These are phyloP conservation scores for Pristionchus fissidentatus DNA, from an alignment of 2,888 invertebrate genomes.

Conservation along the genomic window DNA sequence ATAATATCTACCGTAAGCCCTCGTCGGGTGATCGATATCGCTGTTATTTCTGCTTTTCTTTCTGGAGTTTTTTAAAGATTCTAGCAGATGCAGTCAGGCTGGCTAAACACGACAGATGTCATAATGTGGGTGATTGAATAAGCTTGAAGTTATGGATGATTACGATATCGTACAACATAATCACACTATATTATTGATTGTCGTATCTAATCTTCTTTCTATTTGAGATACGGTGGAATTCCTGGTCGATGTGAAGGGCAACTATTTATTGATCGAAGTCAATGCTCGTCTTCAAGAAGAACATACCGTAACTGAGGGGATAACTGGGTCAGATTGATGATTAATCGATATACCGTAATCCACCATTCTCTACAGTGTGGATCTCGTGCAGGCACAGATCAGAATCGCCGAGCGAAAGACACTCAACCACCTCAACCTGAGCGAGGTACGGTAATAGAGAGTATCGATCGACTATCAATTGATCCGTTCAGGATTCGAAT, in stretches of 20 bases:
- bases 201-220: neutral
- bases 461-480: no score
- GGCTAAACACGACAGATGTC: slow-evolving; percentile 92
- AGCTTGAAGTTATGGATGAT: no score
- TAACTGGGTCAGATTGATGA: slow-evolving; percentile 85
- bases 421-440: slow-evolving; percentile 87
- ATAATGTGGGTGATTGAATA: slow-evolving; percentile 78
- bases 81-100: slow-evolving; percentile 90
- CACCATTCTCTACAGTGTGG: slow-evolving; percentile 82
- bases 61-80: no score
- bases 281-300: slow-evolving; percentile 99
- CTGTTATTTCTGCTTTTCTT: no score
- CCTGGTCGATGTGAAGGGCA: slow-evolving; percentile 91
- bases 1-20: no score
- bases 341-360: neutral
- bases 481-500: no score
- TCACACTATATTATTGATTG: neutral
- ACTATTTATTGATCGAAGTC: slow-evolving; percentile 95
- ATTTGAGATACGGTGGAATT: slow-evolving; percentile 93
- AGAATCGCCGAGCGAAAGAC: slow-evolving; percentile 94
- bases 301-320: slow-evolving; percentile 98
- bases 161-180: no score
- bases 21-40: no score
- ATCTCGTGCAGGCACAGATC: slow-evolving; percentile 97
- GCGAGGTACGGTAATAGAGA: slow-evolving; percentile 82